phyloP scores from a whole-genome alignment of 2,797 vertebrate genomes.

The Tamandua tetradactyla region DNA sequence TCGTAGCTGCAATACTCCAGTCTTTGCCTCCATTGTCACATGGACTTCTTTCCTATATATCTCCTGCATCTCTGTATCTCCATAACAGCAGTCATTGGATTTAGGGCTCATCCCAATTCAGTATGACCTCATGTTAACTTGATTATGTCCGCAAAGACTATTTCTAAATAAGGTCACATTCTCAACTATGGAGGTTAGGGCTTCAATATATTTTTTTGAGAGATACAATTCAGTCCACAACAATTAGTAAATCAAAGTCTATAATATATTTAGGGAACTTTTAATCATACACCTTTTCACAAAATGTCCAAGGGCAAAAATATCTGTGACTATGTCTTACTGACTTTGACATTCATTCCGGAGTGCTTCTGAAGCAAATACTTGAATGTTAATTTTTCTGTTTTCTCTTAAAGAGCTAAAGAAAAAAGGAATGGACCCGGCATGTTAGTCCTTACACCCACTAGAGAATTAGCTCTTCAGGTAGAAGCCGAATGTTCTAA shows the following conservation, averaged over 20 bases:
- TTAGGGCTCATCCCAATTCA: no score
- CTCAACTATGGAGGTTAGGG: no score
- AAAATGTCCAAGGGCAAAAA: neutral
- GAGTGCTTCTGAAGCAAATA: neutral
- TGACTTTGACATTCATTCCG: neutral
- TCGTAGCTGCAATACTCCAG: no score
- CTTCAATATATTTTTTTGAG: no score
- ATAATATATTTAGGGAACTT: neutral
- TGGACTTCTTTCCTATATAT: no score
- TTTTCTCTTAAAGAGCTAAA: slow-evolving; percentile 85
- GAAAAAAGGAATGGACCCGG: slow-evolving; percentile 90
- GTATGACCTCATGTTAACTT: no score
- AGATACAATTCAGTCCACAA: no score
- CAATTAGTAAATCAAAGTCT: neutral
- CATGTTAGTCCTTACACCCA: slow-evolving; percentile 97
- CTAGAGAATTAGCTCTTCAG: slow-evolving; percentile 96
- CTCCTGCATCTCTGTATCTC: no score
- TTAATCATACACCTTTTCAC: neutral
- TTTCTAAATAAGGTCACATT: no score
- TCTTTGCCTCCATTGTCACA: no score
- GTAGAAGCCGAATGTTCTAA: slow-evolving; percentile 95
- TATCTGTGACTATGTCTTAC: neutral
- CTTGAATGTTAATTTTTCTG: neutral
- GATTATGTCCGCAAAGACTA: no score
- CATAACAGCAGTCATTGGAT: no score